Evolutionary conservation across 2,888 invertebrate genomes (phyloP), one percentile per base, ranked within the genome.

Genomic region (Syritta pipiens): DNA sequence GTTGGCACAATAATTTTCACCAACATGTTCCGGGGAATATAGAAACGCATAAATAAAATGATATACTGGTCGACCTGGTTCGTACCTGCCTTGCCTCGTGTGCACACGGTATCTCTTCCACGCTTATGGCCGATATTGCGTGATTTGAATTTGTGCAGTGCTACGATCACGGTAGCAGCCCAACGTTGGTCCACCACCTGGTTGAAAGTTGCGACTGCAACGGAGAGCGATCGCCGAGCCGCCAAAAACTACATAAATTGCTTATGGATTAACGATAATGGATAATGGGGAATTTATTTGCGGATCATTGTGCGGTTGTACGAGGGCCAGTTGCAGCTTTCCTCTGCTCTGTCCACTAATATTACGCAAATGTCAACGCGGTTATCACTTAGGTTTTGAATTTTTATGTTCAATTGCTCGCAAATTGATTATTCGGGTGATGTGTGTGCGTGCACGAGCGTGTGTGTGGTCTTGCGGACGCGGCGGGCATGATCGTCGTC

Each of bases 1-100:
- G 81, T 81, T 81, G 69, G 81, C 81, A 75, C 81, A 81, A 81
- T 75, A 81, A 81, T 81, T 81, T 81, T 81, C 74, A 62, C 74
- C 74, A 68, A 68, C 79, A 62, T 79, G 79, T 79, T 74, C 44
- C 74, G 37, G 55, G 55, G 79, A 62, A 79, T 79, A 79, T 37
- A 74, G 62, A 74, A 74, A 74, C 67, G 79, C 74, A 79, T 79
- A 79, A 74, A 79, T 79, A 79, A 79, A 79, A 68, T 79, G 79
- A 79, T 79, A 79, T 74, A 74, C 74, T 77, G 65, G 72, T 60
- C 77, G 65, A 77, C 65, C 77, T 72, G 72, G 77, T 76, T 69
- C 24, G 37, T 24, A 20, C 22, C 44, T 46, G 51, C 28, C 10
- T 51, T 76, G 69, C 55, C 62, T 51, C 65, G 9, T 14, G 62